Base-by-base conservation (phyloP, 1,140 invertebrate genomes). In the Aphis craccivora region DNA sequence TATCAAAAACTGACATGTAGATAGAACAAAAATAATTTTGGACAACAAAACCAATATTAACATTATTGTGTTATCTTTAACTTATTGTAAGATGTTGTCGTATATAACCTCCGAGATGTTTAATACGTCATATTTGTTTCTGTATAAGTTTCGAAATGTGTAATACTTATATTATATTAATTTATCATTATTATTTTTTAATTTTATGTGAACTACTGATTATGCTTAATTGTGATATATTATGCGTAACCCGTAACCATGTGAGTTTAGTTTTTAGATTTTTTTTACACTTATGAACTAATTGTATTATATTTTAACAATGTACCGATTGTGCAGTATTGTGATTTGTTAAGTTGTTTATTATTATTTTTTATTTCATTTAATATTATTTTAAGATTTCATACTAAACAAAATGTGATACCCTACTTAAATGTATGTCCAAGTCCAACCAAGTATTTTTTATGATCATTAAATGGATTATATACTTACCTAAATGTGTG, bases 381-480 rank as follows among this genome's bases (percentile, higher is more conserved):
- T 93, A 86, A 84, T 84, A 86, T 86, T 92, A 92, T 51, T 92
- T 93, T 93, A 93, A 93, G 81, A 83, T 93, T 55, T 93, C 91
- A 40, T 93, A 93, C 81, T 93, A 93, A 93, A 93, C 91, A 93
- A 93, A 93, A 93, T 93, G 91, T 93, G 91, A 93, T 93, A 93
- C 91, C 91, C 91, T 93, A 93, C 91, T 93, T 86, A 93, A 90
- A 55, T 93, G 48, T 86, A 93, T 93, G 91, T 93, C 67, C 81
- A 93, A 83, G 81, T 93, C 91, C 91, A 84, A 93, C 48, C 43
- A 93, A 93, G 91, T 93, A 84, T 93, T 83, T 93, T 53, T 48
- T 84, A 81, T 43, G 53, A 51, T 23, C 35, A 86, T 35, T 86
- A 53, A 93, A 93, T 43, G 81, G 48, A 93, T 83, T 93, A 40